Evolutionary conservation across 2,888 invertebrate species (phyloP).

Genomic region (Sturmia bella): DNA sequence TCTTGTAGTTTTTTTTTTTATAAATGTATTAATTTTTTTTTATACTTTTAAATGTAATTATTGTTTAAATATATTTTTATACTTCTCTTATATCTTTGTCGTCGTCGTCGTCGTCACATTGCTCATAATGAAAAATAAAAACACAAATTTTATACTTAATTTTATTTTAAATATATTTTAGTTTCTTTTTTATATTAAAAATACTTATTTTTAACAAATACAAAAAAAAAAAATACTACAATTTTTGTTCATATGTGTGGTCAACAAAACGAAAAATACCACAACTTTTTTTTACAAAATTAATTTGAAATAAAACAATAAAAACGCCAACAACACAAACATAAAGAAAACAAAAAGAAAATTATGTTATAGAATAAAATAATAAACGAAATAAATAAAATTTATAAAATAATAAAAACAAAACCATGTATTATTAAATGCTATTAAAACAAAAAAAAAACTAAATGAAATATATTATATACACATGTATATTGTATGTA

Average conservation of each 20-base stretch:
- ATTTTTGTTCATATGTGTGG: slow-evolving; percentile 54
- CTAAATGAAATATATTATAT: slow-evolving; percentile 66
- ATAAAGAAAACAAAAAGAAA: slow-evolving; percentile 45
- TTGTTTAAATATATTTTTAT: slow-evolving; percentile 62
- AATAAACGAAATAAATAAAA: slow-evolving; percentile 68
- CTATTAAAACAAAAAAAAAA: slow-evolving; percentile 65
- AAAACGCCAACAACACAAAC: slow-evolving; percentile 40
- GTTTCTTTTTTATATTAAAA: slow-evolving; percentile 53
- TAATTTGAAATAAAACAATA: slow-evolving; percentile 51
- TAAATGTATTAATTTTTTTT: slow-evolving; percentile 56
- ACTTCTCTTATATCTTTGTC: slow-evolving; percentile 24
- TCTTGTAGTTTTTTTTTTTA: slow-evolving; percentile 30
- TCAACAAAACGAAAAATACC: slow-evolving; percentile 51
- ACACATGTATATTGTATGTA: slow-evolving; percentile 72
- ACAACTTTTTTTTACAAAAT: slow-evolving; percentile 46
- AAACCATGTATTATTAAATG: slow-evolving; percentile 66
- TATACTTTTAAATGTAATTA: slow-evolving; percentile 63
- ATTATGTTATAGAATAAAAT: slow-evolving; percentile 61
- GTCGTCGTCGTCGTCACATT: slow-evolving; percentile 53
- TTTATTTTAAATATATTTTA: slow-evolving; percentile 52
- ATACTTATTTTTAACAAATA: slow-evolving; percentile 53
- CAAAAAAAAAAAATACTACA: slow-evolving; percentile 30
- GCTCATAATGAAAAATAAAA: slow-evolving; percentile 44
- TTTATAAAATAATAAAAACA: slow-evolving; percentile 67
- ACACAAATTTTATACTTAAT: slow-evolving; percentile 66